Conservation (phyloP, 2,113 vertebrate genomes). For the Columbina picui region DNA sequence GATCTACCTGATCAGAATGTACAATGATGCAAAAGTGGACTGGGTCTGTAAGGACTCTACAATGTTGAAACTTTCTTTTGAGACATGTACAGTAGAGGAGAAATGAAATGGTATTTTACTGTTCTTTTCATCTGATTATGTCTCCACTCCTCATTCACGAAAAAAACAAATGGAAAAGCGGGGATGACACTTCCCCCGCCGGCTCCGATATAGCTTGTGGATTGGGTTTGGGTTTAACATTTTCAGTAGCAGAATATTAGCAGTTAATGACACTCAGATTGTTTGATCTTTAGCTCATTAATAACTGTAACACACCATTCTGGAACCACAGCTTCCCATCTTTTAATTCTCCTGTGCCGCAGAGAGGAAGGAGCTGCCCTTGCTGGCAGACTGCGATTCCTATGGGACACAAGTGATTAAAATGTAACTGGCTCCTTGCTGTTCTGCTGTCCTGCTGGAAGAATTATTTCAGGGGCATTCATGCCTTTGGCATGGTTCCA, state of each 20-base stretch:
- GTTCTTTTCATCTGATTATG: background rate
- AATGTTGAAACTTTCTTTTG: background rate
- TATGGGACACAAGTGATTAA: constrained; percentile 9
- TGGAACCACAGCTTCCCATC: constrained; percentile 13
- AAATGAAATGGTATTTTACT: background rate
- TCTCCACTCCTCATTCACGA: background rate
- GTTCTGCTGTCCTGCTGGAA: constrained; percentile 30
- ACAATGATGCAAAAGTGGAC: background rate
- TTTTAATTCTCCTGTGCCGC: background rate
- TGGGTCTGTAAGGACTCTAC: background rate
- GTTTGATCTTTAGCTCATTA: constrained; percentile 8
- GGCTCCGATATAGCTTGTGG: background rate
- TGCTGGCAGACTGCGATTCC: constrained; percentile 20
- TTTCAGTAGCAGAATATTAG: background rate
- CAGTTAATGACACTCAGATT: background rate
- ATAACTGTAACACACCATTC: background rate
- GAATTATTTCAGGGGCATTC: constrained; percentile 30
- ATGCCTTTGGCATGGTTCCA: background rate
- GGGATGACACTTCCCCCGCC: background rate
- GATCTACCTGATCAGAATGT: background rate
- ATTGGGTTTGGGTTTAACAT: background rate
- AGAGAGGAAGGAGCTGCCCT: constrained; percentile 13
- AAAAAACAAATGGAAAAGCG: background rate
- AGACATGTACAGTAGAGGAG: background rate
- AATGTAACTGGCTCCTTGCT: constrained; percentile 43